Evolutionary conservation across 2,113 vertebrate species (phyloP).

Genomic region (Balaeniceps rex): DNA sequence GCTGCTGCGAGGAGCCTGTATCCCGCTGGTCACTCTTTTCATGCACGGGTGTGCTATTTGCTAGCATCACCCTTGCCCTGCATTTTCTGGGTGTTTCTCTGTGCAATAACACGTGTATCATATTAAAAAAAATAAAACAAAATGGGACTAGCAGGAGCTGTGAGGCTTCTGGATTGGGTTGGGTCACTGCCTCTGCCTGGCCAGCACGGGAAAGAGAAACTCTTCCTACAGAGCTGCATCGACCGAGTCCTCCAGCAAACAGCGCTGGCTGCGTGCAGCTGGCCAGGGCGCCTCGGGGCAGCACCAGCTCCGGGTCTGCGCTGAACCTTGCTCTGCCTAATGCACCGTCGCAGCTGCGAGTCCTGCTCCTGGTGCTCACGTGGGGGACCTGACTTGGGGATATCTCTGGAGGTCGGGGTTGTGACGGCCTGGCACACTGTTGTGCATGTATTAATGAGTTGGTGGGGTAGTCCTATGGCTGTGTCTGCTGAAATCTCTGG

Average conservation of each 20-base stretch:
- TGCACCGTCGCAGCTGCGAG: fast-evolving
- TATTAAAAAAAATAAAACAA: background rate
- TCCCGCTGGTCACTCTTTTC: background rate
- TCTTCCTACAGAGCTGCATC: background rate
- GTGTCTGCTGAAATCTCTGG: background rate
- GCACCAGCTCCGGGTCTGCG: background rate
- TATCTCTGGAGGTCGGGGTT: background rate
- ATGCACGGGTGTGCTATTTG: background rate
- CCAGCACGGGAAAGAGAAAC: background rate
- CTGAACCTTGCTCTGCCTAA: background rate
- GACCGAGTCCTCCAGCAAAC: background rate
- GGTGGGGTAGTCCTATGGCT: no score
- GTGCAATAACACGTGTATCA: background rate
- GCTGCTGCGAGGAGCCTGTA: background rate
- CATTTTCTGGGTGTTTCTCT: background rate
- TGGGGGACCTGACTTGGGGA: background rate
- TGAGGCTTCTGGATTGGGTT: background rate
- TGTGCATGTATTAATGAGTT: background rate
- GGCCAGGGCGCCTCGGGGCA: fast-evolving
- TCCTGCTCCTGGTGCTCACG: background rate
- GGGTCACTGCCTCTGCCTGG: background rate
- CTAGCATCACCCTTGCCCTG: background rate
- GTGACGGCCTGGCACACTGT: background rate
- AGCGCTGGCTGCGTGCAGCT: fast-evolving
- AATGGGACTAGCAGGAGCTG: background rate